Conservation (phyloP, 2,113 vertebrate genomes). For the Ceratotherium simum region DNA sequence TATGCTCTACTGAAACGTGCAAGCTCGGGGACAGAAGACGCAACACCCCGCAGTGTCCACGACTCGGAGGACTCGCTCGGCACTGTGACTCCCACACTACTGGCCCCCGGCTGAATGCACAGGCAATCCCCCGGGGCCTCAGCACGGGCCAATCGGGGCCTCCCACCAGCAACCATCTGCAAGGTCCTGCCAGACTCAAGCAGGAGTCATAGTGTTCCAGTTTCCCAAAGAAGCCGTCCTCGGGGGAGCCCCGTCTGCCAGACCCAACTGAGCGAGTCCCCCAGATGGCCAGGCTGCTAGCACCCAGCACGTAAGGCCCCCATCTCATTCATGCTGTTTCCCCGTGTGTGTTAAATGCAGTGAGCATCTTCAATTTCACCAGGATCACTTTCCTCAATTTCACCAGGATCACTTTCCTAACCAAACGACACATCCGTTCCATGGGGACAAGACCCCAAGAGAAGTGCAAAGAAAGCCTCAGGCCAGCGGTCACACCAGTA, state of each 20-base stretch:
- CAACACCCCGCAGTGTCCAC: fast-evolving
- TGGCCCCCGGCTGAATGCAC: fast-evolving
- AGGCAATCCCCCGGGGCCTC: neutral
- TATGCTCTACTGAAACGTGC: fast-evolving
- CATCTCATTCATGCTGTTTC: fast-evolving
- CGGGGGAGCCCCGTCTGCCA: fast-evolving
- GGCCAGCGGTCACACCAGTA: fast-evolving
- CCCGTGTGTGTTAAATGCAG: neutral
- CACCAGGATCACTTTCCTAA: neutral
- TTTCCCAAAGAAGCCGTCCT: neutral
- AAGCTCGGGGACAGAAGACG: neutral
- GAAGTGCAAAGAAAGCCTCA: neutral
- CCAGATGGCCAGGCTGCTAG: fast-evolving
- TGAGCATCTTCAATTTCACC: fast-evolving
- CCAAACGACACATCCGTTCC: too few species aligned
- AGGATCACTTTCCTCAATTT: neutral
- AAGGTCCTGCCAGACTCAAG: neutral
- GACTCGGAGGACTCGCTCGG: fast-evolving
- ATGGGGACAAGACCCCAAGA: neutral
- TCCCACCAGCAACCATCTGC: fast-evolving
- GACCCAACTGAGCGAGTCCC: fast-evolving
- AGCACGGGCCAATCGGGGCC: fast-evolving
- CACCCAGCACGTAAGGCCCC: fast-evolving
- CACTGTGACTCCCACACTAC: fast-evolving
- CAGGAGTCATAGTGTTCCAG: fast-evolving